phyloP scores from a whole-genome alignment of 2,888 invertebrate species.

The Pollenia griseotomentosa region DNA sequence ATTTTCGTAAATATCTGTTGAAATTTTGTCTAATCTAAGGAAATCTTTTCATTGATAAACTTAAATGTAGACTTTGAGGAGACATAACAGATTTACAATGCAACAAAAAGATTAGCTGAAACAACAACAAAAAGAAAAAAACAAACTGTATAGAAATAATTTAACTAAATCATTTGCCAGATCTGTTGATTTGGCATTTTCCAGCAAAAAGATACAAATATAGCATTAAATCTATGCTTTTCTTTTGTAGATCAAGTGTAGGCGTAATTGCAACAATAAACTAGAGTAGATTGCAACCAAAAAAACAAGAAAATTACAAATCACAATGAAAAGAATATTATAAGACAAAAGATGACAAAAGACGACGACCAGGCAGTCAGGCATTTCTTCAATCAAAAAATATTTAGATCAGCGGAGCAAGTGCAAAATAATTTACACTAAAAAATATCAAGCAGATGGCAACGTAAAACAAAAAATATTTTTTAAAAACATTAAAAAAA shows the following conservation, averaged over 20 bases:
- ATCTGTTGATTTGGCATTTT: conserved; percentile 56
- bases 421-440: conserved; percentile 81
- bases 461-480: conserved; percentile 28
- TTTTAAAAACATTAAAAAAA: conserved; percentile 1
- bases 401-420: conserved; percentile 82
- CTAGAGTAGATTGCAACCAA: conserved; percentile 50
- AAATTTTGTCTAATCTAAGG: conserved; percentile 16
- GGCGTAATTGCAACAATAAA: conserved; percentile 74
- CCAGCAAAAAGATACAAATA: conserved; percentile 27
- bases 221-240: neutral
- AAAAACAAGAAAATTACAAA: conserved; percentile 43
- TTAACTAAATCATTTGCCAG: conserved; percentile 67
- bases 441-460: conserved; percentile 53
- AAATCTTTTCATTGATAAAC: conserved; percentile 66
- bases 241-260: conserved; percentile 74
- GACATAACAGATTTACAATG: conserved; percentile 59
- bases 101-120: conserved; percentile 2
- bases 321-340: conserved; percentile 14
- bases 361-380: conserved; percentile 36
- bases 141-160: conserved; percentile 45
- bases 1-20: neutral
- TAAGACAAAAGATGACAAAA: conserved; percentile 26
- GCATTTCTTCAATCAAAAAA: conserved; percentile 72
- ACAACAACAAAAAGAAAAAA: conserved; percentile 3
- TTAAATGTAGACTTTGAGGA: conserved; percentile 70